Conservation (phyloP, 2,888 invertebrate species). For the Ariolimax columbianus region DNA sequence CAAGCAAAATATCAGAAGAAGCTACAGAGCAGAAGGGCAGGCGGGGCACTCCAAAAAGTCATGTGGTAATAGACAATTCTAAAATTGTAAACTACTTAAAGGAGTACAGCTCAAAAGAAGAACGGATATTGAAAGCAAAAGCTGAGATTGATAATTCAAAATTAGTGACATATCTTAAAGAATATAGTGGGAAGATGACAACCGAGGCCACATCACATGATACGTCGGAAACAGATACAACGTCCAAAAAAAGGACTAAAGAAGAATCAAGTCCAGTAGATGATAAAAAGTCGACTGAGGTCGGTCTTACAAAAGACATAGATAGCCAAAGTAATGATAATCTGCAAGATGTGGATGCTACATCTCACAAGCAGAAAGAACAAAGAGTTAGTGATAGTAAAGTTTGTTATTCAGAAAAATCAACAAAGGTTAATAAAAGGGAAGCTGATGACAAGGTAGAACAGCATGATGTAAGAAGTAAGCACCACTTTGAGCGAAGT, state of each 20-base stretch:
- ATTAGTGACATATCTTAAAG: constrained; percentile 36
- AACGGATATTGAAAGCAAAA: not conserved
- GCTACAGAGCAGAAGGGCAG: not conserved
- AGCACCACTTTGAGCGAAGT: not conserved
- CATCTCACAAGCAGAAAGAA: not conserved
- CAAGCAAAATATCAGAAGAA: not conserved
- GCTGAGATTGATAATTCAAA: constrained; percentile 31
- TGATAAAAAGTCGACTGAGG: not conserved
- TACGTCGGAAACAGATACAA: not conserved
- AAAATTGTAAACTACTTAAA: constrained; percentile 33
- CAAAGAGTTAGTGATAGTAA: not conserved
- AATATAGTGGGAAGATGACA: constrained; percentile 40
- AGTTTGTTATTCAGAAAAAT: not conserved
- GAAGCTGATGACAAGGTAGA: not conserved
- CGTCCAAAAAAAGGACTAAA: not conserved
- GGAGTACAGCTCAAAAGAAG: constrained; percentile 42
- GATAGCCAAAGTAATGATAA: not conserved
- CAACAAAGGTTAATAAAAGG: not conserved
- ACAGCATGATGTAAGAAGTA: not conserved
- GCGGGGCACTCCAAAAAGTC: not conserved
- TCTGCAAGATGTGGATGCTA: not conserved
- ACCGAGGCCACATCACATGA: not conserved
- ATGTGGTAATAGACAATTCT: constrained; percentile 8
- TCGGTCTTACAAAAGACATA: not conserved
- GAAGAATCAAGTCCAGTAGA: not conserved